phyloP scores from a whole-genome alignment of 1,140 invertebrate species.

The Drosophila asahinai region DNA sequence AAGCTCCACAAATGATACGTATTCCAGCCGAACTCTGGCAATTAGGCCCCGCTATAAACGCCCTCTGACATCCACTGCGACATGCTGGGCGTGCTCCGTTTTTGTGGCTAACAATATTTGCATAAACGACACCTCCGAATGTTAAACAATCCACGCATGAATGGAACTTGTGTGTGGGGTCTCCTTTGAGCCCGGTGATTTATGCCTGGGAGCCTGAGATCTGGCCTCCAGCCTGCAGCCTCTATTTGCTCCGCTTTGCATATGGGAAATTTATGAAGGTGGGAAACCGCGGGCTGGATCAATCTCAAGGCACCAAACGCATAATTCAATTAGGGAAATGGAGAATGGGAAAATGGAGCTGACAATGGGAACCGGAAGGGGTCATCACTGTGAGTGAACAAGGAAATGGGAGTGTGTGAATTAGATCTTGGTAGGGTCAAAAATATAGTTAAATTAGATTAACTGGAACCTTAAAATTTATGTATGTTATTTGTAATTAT shows the following conservation, averaged over 20 bases:
- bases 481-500: neutral
- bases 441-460: neutral
- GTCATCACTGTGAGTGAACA: neutral
- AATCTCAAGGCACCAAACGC: constrained; percentile 53
- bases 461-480: neutral
- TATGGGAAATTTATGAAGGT: constrained; percentile 71
- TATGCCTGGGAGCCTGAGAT: constrained; percentile 71
- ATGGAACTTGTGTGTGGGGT: constrained; percentile 62
- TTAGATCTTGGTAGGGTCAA: neutral
- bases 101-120: constrained; percentile 53
- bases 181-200: constrained; percentile 57
- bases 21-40: constrained; percentile 36
- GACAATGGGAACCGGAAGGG: constrained; percentile 53
- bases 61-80: constrained; percentile 59
- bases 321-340: constrained; percentile 71
- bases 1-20: constrained; percentile 9
- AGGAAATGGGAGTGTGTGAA: constrained; percentile 1
- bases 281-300: constrained; percentile 51
- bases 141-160: constrained; percentile 74
- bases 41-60: constrained; percentile 54
- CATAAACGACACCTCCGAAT: constrained; percentile 80
- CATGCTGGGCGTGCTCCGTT: constrained; percentile 63
- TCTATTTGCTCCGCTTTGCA: constrained; percentile 52
- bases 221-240: constrained; percentile 16
- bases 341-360: constrained; percentile 25